These are phyloP conservation scores for Orius insidiosus DNA, from an alignment of 1,140 invertebrate species.

Conservation along the genomic window DNA sequence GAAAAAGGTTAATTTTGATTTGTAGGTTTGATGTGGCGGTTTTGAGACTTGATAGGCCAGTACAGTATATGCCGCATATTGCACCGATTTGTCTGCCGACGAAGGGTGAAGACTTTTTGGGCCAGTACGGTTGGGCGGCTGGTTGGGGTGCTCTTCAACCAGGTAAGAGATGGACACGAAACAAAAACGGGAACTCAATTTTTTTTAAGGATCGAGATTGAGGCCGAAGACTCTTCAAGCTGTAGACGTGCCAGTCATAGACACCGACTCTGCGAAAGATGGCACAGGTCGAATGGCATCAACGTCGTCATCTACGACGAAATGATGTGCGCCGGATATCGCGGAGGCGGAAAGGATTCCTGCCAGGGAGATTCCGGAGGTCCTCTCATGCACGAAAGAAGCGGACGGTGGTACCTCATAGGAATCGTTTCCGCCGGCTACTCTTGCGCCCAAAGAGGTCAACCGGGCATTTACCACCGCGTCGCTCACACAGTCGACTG, in stretches of 20 bases:
- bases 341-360: slow-evolving; percentile 70
- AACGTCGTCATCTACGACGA: slow-evolving; percentile 88
- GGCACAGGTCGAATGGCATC: slow-evolving; percentile 45
- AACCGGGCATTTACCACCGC: slow-evolving; percentile 86
- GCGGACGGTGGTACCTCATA: slow-evolving; percentile 71
- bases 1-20: no score
- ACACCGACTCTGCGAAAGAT: slow-evolving; percentile 67
- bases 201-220: slow-evolving; percentile 60
- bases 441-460: slow-evolving; percentile 75
- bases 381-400: slow-evolving; percentile 70
- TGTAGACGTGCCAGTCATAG: slow-evolving; percentile 80
- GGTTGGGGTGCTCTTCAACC: slow-evolving; percentile 85
- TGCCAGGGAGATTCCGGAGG: slow-evolving; percentile 78
- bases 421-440: slow-evolving; percentile 87
- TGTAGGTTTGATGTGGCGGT: slow-evolving; percentile 80
- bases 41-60: slow-evolving; percentile 66
- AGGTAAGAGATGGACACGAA: no score
- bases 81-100: slow-evolving; percentile 82
- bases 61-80: slow-evolving; percentile 81
- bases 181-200: no score
- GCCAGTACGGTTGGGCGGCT: slow-evolving; percentile 80
- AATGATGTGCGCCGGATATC: slow-evolving; percentile 93
- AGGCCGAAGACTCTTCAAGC: slow-evolving; percentile 80
- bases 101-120: slow-evolving; percentile 74
- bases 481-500: slow-evolving; percentile 87